Base-by-base conservation (phyloP, 2,113 vertebrate species). In the Nyctibius bracteatus region DNA sequence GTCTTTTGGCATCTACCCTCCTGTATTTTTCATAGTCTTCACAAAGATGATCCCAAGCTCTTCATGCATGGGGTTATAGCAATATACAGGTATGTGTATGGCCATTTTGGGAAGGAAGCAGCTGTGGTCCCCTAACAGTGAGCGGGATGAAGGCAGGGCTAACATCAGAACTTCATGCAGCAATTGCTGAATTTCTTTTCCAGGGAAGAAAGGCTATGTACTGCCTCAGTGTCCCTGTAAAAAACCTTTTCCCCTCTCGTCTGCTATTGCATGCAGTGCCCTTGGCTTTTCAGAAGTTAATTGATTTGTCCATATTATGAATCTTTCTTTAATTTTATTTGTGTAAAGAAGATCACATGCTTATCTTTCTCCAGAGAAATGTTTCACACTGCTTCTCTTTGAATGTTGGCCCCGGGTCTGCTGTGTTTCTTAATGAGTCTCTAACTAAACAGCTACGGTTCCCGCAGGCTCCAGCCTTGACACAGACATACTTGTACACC, bases 201-300 rank as follows among this genome's bases (percentile, higher is more conserved):
- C 12, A 58, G 23, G 43, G 41, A 55, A 67, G 61, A 92, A 94
- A 79, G 33, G 57, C 83, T 54, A 0, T 41, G 14, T 13, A 5
- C 39, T 58, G n/a, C 81, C 81, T 92, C 74, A 55, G 49, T 12
- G 22, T 71, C 81, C 61, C 81, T 75, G 61, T 79, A 72, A 87
- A 31, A 71, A 92, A 91, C 77, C 88, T 71, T 28, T 84, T 44
- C 57, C 35, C 39, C 37, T 78, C 63, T 92, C 1, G 1, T 82
- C 81, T 81, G 37, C 79, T 93, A 43, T 85, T 93, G 72, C 59
- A 25, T 81, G 57, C 28, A 9, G 30, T 74, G 93, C 62, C 75
- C 88, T 94, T 95, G 94, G 90, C 85, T 93, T 93, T 94, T 91
- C 66, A 62, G 85, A 94, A 96, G 90, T 90, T 96, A 97, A 96